A percentile compares a stretch with the other conserved stretches of the same genome.
Evolutionary conservation across 2,888 invertebrate genomes (phyloP).

Genomic region (Vandiemenella viatica): DNA sequence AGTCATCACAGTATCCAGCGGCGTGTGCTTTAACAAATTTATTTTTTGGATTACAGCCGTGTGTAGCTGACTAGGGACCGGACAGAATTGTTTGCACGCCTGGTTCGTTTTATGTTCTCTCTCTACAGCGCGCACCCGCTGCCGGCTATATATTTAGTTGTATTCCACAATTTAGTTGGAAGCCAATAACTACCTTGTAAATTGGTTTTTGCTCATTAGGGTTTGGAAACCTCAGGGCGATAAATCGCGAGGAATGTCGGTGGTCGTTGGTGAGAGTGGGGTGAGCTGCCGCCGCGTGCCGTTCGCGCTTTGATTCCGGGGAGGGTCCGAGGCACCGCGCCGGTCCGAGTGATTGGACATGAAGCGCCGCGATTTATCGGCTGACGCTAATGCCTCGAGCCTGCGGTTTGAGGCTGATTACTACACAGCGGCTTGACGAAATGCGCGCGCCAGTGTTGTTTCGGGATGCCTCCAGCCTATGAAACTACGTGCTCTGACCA

Average conservation of each 20-base stretch:
- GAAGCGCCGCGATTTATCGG: no score
- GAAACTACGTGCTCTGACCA: no score
- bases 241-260: not conserved
- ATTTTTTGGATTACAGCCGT: not conserved
- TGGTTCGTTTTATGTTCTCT: not conserved
- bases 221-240: not conserved
- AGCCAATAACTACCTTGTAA: conserved; percentile 10
- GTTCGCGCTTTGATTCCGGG: not conserved
- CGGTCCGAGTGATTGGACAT: no score
- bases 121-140: not conserved
- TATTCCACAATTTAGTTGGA: conserved; percentile 6
- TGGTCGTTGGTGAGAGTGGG: no score
- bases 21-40: not conserved
- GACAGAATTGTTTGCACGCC: not conserved
- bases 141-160: not conserved
- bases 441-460: no score
- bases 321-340: not conserved
- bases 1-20: not conserved
- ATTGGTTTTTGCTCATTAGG: conserved; percentile 9
- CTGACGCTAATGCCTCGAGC: no score
- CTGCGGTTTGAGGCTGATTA: no score
- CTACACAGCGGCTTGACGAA: no score
- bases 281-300: no score
- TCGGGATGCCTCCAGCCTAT: no score
- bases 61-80: not conserved